These are phyloP conservation scores for Bombycilla garrulus DNA, from an alignment of 2,113 vertebrate genomes.

Conservation along the genomic window DNA sequence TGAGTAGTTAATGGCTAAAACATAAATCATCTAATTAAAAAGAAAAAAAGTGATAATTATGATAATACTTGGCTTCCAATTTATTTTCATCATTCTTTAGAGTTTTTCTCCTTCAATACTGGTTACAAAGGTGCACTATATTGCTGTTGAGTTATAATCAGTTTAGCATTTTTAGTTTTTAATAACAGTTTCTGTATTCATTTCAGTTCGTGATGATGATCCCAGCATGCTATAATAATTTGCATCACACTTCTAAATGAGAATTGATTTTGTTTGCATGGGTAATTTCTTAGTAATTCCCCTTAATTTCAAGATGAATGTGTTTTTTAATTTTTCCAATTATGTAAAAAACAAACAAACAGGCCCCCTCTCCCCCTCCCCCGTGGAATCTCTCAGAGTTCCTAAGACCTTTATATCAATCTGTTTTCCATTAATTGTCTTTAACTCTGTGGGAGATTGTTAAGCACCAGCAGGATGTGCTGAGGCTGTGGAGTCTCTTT, in stretches of 20 bases:
- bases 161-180: background rate
- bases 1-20: background rate
- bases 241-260: background rate
- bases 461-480: background rate
- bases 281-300: conserved; percentile 9
- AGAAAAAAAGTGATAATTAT: background rate
- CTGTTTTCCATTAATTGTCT: background rate
- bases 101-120: background rate
- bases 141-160: background rate
- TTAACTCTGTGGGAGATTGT: background rate
- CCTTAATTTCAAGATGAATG: conserved; percentile 1
- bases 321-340: background rate
- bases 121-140: background rate
- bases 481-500: background rate
- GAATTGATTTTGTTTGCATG: background rate
- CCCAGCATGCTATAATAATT: background rate
- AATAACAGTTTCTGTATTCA: background rate
- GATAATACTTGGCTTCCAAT: background rate
- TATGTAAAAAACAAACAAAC: background rate
- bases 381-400: background rate
- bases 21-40: background rate
- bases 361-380: fast-evolving
- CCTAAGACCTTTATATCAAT: background rate
- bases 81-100: background rate
- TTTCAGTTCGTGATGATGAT: background rate